Base-by-base conservation (phyloP, 2,888 invertebrate genomes). In the Athetis lepigone region DNA sequence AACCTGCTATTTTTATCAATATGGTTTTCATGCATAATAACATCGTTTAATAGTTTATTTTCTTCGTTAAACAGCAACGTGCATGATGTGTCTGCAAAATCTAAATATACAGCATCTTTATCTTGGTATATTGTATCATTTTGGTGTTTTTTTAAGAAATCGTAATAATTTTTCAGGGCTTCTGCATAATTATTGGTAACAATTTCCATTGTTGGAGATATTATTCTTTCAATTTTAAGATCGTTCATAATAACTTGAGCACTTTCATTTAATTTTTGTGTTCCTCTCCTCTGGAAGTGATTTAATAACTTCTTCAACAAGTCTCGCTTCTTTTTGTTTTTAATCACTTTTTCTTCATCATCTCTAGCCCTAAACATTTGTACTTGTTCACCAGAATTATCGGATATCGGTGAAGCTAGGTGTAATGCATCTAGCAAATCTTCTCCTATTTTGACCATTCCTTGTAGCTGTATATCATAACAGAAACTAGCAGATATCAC, bases 21-120 rank as follows among this genome's bases (percentile, higher is more conserved):
- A 21, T 18, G 7, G 2, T 33, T 55, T 29, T 52, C 45, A 43
- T 55, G 29, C 29, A 62, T 58, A n/a, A 74, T 21, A 16, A 80
- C 63, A 8, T 68, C 63, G 9, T 76, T 62, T 1, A 85, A 23
- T 8, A 86, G 25, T 19, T 62, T 64, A 25, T 61, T 80, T 50
- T 62, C 56, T 46, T 60, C 71, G 6, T 66, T 61, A 21, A 74
- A 70, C 2, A 84, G 45, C 11, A 85, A 16, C 23, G 60, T 57
- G 56, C 77, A 80, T 4, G 78, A 71, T 39, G 78, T 78, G 19
- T 83, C 81, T 1, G 81, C 47, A 11, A 86, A 49, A 56, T 86
- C 84, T 37, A 87, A 51, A 25, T 83, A 70, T 2, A 77, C 8
- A 13, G 79, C 77, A 47, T 86, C 82, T 43, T 57, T 80, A 16